phyloP scores from a whole-genome alignment of 2,888 invertebrate genomes.

The Macropis europaea region DNA sequence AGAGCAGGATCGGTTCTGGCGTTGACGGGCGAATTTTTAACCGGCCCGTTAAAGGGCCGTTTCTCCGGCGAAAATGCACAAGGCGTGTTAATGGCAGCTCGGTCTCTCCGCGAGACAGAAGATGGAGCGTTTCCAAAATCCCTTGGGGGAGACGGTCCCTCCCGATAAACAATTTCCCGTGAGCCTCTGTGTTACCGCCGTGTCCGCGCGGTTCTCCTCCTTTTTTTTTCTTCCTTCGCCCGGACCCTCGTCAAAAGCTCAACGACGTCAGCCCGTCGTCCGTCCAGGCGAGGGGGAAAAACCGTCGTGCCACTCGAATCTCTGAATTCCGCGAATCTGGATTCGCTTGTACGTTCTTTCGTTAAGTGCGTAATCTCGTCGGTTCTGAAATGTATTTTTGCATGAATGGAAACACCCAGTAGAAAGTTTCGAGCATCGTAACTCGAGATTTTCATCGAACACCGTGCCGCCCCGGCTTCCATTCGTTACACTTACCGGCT shows the following conservation, averaged over 20 bases:
- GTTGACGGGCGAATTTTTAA: slow-evolving; percentile 55
- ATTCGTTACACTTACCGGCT: background rate
- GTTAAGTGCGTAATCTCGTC: no score
- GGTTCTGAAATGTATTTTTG: no score
- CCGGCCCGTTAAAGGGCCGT: background rate
- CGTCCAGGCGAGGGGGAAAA: slow-evolving; percentile 6
- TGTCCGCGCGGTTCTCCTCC: background rate
- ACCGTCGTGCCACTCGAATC: no score
- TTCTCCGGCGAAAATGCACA: slow-evolving; percentile 11
- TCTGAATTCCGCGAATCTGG: no score
- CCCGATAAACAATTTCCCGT: slow-evolving; percentile 61
- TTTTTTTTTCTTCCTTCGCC: slow-evolving; percentile 6
- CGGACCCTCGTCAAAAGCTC: slow-evolving; percentile 54
- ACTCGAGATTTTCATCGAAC: no score
- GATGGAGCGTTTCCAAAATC: slow-evolving; percentile 62
- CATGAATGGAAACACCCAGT: no score
- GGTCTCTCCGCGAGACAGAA: slow-evolving; percentile 42
- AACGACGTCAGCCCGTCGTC: slow-evolving; percentile 23
- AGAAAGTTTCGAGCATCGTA: no score
- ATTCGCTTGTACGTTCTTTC: slow-evolving; percentile 1
- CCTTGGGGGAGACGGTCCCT: slow-evolving; percentile 39
- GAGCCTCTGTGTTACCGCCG: slow-evolving; percentile 1
- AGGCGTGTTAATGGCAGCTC: slow-evolving; percentile 54
- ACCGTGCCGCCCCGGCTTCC: no score
- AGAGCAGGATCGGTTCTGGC: slow-evolving; percentile 33